These are phyloP conservation scores for Dryobotodes eremita DNA, from an alignment of 2,888 invertebrate species.

Conservation along the genomic window DNA sequence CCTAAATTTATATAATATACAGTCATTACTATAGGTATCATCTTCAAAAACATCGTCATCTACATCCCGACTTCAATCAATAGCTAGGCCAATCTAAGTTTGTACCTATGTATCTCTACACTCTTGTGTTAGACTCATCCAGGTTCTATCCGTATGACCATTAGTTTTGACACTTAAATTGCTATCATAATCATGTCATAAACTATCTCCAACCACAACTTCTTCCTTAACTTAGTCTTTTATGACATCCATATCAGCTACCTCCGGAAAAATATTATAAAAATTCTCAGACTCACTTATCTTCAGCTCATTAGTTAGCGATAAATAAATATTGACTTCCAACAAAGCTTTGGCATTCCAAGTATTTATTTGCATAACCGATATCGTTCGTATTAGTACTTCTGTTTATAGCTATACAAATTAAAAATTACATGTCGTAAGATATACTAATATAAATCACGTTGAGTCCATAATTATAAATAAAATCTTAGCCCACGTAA, in stretches of 20 bases:
- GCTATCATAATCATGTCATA: neutral
- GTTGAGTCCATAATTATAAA: slow-evolving; percentile 51
- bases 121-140: neutral
- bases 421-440: slow-evolving; percentile 55
- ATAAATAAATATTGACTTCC: slow-evolving; percentile 34
- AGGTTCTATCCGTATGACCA: neutral
- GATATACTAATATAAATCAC: slow-evolving; percentile 61
- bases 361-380: slow-evolving; percentile 50
- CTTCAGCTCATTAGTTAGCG: slow-evolving; percentile 37
- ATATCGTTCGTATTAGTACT: slow-evolving; percentile 37
- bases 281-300: slow-evolving; percentile 41
- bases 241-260: slow-evolving; percentile 20
- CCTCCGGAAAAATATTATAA: slow-evolving; percentile 38
- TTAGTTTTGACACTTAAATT: neutral
- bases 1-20: neutral
- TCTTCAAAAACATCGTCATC: too few species aligned
- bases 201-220: neutral
- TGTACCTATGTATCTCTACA: neutral
- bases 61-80: neutral
- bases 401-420: slow-evolving; percentile 48
- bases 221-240: neutral
- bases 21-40: neutral
- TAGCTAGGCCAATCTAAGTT: neutral
- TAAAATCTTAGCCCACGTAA: slow-evolving; percentile 67
- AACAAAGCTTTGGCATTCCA: slow-evolving; percentile 40